Base-by-base conservation (phyloP, 2,888 invertebrate species). In the Pristionchus fissidentatus region DNA sequence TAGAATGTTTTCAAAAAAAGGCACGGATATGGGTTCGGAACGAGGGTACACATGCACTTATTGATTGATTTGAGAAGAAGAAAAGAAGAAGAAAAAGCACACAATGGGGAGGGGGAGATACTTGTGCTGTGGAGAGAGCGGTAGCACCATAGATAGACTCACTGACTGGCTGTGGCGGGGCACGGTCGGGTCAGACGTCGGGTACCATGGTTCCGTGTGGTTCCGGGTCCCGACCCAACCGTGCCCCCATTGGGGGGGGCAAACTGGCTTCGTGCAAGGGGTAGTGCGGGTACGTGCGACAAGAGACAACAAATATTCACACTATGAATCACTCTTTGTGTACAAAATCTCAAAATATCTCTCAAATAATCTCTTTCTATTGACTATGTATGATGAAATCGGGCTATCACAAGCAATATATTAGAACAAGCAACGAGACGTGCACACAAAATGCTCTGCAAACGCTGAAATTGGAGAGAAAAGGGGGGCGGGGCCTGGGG, bases 61-160 rank as follows among this genome's bases (percentile, higher is more conserved):
- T n/a, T 41, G 41, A n/a, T n/a, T 41, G 38, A 35, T 38, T 38
- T 10, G 29, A 29, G n/a, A 26, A 70, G 70, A 70, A n/a, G 10
- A n/a, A 66, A 66, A 70, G 70, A 38, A 70, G 41, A 70, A 38
- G 19, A 66, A 19, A 32, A 38, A 22, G 57, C n/a, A n/a, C 4
- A 57, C n/a, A n/a, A n/a, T n/a, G n/a, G 26, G n/a, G 43, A 70
- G 41, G 41, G 35, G 38, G 66, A 66, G 32, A 66, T 66, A n/a
- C n/a, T n/a, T 41, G 66, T 70, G 70, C 70, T 70, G 70, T 35
- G 70, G 70, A 70, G 70, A 70, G 70, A 70, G 70, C 70, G 43
- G 70, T 32, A 70, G 41, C 70, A 70, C 41, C 41, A 43, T 55
- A n/a, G n/a, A n/a, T n/a, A n/a, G n/a, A n/a, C n/a, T n/a, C n/a